Conservation (phyloP, 53 echinoderm and acorn worm genomes). For the Pentamera pediparva region DNA sequence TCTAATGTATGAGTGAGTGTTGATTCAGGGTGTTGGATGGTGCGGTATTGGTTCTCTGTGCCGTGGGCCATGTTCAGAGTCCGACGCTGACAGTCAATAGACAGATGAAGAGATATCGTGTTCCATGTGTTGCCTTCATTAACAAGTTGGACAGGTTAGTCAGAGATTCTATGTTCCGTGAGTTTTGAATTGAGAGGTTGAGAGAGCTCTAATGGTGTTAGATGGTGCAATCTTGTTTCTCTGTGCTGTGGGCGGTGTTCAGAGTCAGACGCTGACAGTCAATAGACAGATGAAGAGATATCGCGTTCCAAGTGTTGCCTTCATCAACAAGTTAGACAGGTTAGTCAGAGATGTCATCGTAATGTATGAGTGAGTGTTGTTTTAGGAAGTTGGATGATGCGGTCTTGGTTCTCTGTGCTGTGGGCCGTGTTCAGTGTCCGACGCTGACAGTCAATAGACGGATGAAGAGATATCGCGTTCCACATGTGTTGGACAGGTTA, state of each 20-base stretch:
- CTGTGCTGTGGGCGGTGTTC: slow-evolving; percentile 86
- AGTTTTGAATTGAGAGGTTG: slow-evolving; percentile 51
- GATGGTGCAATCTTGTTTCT: slow-evolving; percentile 83
- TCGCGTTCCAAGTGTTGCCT: slow-evolving; percentile 79
- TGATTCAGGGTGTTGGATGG: slow-evolving; percentile 90
- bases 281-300: slow-evolving; percentile 89
- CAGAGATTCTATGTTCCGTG: too few species aligned
- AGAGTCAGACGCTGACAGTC: slow-evolving; percentile 88
- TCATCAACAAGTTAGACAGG: slow-evolving; percentile 98
- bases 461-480: slow-evolving; percentile 80
- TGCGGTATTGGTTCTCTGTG: slow-evolving; percentile 84
- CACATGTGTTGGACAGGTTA: too few species aligned
- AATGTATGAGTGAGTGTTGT: slow-evolving; percentile 34
- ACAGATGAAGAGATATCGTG: slow-evolving; percentile 90
- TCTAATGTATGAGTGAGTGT: slow-evolving; percentile 54
- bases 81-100: slow-evolving; percentile 93
- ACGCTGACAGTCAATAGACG: slow-evolving; percentile 85
- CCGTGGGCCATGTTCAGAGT: slow-evolving; percentile 94
- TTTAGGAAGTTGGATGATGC: slow-evolving; percentile 66
- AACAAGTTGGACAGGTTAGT: slow-evolving; percentile 67
- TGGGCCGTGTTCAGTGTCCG: slow-evolving; percentile 90
- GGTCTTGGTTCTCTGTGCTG: slow-evolving; percentile 75
- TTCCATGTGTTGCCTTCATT: slow-evolving; percentile 90
- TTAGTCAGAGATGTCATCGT: too few species aligned
- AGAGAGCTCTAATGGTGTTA: slow-evolving; percentile 65